Base-by-base conservation (phyloP, 2,888 invertebrate genomes). In the Agrilus cyanescens region DNA sequence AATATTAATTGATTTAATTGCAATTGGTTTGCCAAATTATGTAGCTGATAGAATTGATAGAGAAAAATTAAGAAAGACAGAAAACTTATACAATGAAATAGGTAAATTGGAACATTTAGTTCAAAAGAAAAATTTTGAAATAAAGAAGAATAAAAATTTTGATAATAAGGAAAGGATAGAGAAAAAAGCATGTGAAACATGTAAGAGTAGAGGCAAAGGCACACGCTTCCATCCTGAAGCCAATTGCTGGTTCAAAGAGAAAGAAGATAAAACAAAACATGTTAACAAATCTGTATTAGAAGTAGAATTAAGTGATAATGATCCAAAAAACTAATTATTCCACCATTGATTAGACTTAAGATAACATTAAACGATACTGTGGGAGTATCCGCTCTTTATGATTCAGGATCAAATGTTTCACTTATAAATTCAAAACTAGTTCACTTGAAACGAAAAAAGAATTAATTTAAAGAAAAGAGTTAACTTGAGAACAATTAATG, bases 201-300 rank as follows among this genome's bases (percentile, higher is more conserved):
- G 53, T 43, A 50, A 54, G 48, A 50, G 42, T 37, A 39, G 49
- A 43, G 50, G 48, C 31, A 56, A 51, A 49, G 51, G 51, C 14
- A 40, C 38, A 13, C 46, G 48, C 32, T 51, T 43, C 32, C 49
- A 51, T 30, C 42, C 48, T 16, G 51, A 48, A 42, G 35, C 45
- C 29, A 30, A 37, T 41, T 50, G 48, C 38, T 48, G 51, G 48
- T 50, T 50, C 33, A 51, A 42, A 16, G 47, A 47, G 18, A 41
- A 50, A 41, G 46, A 49, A 14, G 5, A 18, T 18, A 18, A 18
- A 18, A 5, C 3, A 3, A 18, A 18, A 18, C 3, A 43, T 48
- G 31, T 49, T 34, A 55, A 51, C 38, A 52, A 53, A 41, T 46
- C 49, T 43, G 48, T 46, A 42, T 37, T 55, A 43, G 52, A 53